Base-by-base conservation (phyloP, 2,113 vertebrate genomes). In the Trichechus manatus region DNA sequence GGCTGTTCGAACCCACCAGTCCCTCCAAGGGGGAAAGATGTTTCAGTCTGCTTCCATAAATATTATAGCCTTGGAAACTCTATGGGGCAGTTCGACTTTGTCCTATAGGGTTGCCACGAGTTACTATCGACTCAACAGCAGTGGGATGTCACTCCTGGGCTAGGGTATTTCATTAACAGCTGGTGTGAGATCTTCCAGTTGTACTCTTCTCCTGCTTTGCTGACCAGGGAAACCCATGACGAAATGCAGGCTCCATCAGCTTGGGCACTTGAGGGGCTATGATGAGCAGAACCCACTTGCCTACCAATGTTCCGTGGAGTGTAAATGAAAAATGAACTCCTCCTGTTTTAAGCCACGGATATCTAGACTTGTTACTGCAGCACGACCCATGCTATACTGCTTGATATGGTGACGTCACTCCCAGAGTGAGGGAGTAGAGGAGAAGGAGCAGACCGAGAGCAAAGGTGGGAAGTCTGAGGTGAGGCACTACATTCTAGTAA, bases 371-470 rank as follows among this genome's bases (percentile, higher is more conserved):
- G 75, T 39, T 33, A 19, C 63, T 39, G 53, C 27, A 19, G 68
- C 56, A 61, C 0, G 6, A 1, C 2, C 29, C 7, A 2, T 9
- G 0, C 0, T 15, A 1, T 10, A 8, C 61, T 31, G 63, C 83
- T 47, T 33, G 53, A 36, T 4, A 19, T 33, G 44, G 36, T 0
- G 20, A 56, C 29, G 25, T 11, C 4, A 2, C 2, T 36, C 47
- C 70, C 4, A 1, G 7, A 77, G 61, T 1, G 0, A 63, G 25
- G n/a, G 23, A 6, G 22, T 4, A 10, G 14, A 64, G 77, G 78
- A 64, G 22, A 20, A 42, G 56, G 39, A 59, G 14, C 13, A 56
- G 33, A 15, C 23, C 1, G 44, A 77, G 10, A 50, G 36, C 14
- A 8, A 64, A 29, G 33, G 29, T 17, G 29, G 8, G 29, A 79